Conservation (phyloP, 2,888 invertebrate genomes). For the Acanthopleura granulata region DNA sequence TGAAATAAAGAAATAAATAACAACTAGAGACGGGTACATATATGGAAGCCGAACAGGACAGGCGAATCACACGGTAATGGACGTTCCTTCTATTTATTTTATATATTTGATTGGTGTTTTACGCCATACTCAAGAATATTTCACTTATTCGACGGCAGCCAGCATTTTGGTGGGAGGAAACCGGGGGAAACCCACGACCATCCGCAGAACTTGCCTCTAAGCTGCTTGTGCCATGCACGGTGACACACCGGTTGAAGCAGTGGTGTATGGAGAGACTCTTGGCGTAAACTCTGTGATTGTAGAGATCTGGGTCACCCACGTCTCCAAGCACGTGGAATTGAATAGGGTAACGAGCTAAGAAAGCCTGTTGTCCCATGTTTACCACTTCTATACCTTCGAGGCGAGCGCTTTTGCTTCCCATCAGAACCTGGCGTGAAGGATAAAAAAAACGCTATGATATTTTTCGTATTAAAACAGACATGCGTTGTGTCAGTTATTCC, state of each 20-base stretch:
- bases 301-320: constrained; percentile 32
- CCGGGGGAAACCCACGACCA: no score
- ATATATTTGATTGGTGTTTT: no score
- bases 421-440: constrained; percentile 31
- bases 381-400: constrained; percentile 55
- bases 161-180: no score
- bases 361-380: constrained; percentile 58
- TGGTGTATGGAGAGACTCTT: constrained; percentile 59
- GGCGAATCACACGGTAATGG: no score
- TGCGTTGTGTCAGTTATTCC: no score
- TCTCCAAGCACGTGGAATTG: constrained; percentile 64
- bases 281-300: constrained; percentile 40
- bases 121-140: no score
- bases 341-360: constrained; percentile 58
- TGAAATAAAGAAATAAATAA: no score
- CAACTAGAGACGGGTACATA: no score
- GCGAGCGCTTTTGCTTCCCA: constrained; percentile 40
- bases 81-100: no score
- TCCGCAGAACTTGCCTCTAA: constrained; percentile 37
- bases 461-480: not conserved
- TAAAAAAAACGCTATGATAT: not conserved
- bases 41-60: no score
- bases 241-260: constrained; percentile 57
- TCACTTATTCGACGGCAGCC: no score
- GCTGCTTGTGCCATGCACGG: constrained; percentile 60